Evolutionary conservation across 2,113 vertebrate species (phyloP).

Genomic region (Zosterops pallidus): DNA sequence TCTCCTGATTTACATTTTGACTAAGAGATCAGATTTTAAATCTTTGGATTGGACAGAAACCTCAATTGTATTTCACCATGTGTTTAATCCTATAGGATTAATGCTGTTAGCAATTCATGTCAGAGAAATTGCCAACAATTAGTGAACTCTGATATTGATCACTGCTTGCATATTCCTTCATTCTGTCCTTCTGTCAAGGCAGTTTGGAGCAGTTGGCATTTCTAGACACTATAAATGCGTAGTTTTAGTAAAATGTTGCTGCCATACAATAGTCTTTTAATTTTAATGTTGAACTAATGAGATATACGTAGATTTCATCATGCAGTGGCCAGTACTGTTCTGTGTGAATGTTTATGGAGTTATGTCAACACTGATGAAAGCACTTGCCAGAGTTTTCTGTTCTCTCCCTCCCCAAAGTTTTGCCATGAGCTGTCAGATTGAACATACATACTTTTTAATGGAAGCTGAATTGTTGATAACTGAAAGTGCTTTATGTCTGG

Average conservation of each 20-base stretch:
- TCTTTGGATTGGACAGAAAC: not conserved
- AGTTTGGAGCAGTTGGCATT: not conserved
- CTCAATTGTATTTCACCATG: not conserved
- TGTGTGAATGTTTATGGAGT: not conserved
- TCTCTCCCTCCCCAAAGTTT: not conserved
- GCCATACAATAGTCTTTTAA: not conserved
- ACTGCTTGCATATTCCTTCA: not conserved
- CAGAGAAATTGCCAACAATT: not conserved
- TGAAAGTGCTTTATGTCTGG: not conserved
- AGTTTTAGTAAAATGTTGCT: not conserved
- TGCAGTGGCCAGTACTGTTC: not conserved
- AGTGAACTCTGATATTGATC: not conserved
- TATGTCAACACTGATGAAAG: not conserved
- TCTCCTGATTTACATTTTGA: not conserved
- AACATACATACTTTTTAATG: not conserved
- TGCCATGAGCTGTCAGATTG: not conserved
- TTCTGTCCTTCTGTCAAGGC: not conserved
- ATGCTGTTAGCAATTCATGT: not conserved
- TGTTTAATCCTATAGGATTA: not conserved
- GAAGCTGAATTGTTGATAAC: not conserved
- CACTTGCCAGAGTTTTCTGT: not conserved
- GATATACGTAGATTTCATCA: not conserved
- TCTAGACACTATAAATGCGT: not conserved
- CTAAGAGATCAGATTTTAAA: not conserved
- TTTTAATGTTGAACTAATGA: not conserved